These are phyloP conservation scores for Autographa pulchrina DNA, from an alignment of 2,888 invertebrate species.

Conservation along the genomic window DNA sequence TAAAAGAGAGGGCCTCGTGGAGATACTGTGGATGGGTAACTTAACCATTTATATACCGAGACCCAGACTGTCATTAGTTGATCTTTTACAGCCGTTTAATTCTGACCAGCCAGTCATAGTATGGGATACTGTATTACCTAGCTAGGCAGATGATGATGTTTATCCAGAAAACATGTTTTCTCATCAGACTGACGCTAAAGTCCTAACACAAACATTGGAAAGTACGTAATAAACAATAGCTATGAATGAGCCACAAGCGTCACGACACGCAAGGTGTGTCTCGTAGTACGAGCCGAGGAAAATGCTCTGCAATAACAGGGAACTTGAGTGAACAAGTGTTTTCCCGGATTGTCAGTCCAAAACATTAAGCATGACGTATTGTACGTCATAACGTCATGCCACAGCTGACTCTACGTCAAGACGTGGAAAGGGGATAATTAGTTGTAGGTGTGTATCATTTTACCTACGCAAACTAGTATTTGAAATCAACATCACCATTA, in stretches of 20 bases:
- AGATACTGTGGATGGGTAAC: no score
- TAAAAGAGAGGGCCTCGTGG: no score
- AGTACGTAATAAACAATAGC: background rate
- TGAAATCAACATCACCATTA: no score
- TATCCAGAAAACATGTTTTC: background rate
- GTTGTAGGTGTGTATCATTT: no score
- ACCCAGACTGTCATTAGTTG: no score
- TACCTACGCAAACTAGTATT: no score
- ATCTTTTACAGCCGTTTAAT: no score
- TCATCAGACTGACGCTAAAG: background rate
- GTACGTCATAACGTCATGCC: conserved; percentile 8
- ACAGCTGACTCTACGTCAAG: conserved; percentile 8
- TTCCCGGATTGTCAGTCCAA: conserved; percentile 31
- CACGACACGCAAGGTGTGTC: conserved; percentile 38
- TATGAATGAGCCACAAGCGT: background rate
- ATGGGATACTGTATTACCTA: no score
- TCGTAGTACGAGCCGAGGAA: conserved; percentile 19
- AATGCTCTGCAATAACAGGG: conserved; percentile 22
- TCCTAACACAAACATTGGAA: background rate
- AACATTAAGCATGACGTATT: conserved; percentile 28
- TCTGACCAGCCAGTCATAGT: no score
- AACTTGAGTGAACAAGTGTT: conserved; percentile 31
- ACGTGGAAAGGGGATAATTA: background rate
- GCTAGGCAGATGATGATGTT: no score
- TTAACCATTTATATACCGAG: no score